phyloP scores from a whole-genome alignment of 2,113 vertebrate genomes.

The Grallaria varia region DNA sequence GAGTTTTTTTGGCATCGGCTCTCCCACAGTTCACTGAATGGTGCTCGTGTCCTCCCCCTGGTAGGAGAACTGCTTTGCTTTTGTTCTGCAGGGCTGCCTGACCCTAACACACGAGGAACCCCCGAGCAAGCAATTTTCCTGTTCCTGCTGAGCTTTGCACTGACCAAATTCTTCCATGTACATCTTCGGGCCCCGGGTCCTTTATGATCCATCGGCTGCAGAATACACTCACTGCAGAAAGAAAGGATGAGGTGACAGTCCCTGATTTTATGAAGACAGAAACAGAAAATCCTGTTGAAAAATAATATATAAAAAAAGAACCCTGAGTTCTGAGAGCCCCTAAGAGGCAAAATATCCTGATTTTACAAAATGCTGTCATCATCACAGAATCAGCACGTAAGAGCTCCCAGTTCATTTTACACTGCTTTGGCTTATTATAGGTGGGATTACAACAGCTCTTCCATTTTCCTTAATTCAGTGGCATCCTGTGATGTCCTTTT shows the following conservation, averaged over 20 bases:
- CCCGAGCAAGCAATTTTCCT: not conserved
- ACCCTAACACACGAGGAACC: not conserved
- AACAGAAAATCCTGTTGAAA: not conserved
- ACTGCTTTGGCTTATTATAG: not conserved
- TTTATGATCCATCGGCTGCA: not conserved
- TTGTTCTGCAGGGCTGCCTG: not conserved
- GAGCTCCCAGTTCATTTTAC: not conserved
- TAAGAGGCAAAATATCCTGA: not conserved
- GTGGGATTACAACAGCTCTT: not conserved
- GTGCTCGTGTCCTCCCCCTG: not conserved
- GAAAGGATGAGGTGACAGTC: not conserved
- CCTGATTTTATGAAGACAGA: not conserved
- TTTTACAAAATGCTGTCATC: not conserved
- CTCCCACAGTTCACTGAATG: not conserved
- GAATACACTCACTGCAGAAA: not conserved
- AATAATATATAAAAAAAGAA: not conserved
- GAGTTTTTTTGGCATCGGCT: too few relatives aligned
- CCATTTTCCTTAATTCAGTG: not conserved
- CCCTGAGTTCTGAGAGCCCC: not conserved
- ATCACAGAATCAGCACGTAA: not conserved
- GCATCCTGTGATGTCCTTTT: not conserved
- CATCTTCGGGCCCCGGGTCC: not conserved
- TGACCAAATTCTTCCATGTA: not conserved
- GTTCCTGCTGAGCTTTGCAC: not conserved
- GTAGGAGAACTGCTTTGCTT: not conserved